A percentile compares a stretch with the other conserved stretches of the same genome.
These are phyloP conservation scores for Radopholus similis DNA, from an alignment of 1,140 invertebrate species.

Conservation along the genomic window DNA sequence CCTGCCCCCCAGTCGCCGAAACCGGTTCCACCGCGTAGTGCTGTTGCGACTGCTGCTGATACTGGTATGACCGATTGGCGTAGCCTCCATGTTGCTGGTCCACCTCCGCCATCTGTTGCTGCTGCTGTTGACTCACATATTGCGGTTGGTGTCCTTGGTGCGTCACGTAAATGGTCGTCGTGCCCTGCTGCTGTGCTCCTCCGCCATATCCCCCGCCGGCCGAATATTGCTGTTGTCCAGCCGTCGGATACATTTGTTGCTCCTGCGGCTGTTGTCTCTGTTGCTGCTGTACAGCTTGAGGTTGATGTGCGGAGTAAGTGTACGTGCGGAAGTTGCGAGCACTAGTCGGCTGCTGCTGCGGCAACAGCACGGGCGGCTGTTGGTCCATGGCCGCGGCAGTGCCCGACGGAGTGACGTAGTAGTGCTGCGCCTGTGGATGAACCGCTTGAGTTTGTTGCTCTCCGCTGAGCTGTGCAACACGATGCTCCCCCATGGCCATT, in stretches of 20 bases:
- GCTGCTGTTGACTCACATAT: background rate
- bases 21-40: background rate
- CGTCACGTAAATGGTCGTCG: slow-evolving; percentile 2
- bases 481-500: no score
- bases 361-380: background rate
- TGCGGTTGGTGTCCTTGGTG: background rate
- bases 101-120: background rate
- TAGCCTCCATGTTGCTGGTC: background rate
- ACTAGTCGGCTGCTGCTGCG: background rate
- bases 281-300: no score
- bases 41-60: background rate
- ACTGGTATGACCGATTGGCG: background rate
- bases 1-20: background rate
- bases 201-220: background rate
- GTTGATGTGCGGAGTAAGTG: background rate
- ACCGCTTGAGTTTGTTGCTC: no score
- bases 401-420: background rate
- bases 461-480: no score
- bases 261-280: background rate
- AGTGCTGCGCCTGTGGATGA: background rate
- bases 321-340: background rate
- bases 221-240: background rate
- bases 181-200: background rate
- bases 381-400: background rate
- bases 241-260: slow-evolving; percentile 1